Conservation (phyloP, 2,888 invertebrate genomes). For the Pachliopta kotzebuea region DNA sequence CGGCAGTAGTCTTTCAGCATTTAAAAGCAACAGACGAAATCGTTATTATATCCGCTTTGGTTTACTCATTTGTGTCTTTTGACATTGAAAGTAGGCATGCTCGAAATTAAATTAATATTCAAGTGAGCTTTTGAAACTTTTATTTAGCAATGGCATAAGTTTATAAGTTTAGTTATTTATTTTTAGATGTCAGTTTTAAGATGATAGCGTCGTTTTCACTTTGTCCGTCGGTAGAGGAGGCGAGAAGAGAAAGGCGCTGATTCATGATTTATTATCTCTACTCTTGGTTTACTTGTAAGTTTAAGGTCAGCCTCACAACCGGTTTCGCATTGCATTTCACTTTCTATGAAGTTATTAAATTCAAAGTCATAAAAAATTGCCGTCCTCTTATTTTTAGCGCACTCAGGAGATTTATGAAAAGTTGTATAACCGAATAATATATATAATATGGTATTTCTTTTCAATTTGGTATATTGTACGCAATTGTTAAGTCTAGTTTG, state of each 20-base stretch:
- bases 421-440: no score
- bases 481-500: no score
- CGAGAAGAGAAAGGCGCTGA: slow-evolving; percentile 48
- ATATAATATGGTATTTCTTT: no score
- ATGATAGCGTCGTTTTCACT: slow-evolving; percentile 5
- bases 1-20: not conserved
- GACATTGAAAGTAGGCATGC: slow-evolving; percentile 1
- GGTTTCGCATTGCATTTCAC: slow-evolving; percentile 57
- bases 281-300: slow-evolving; percentile 41
- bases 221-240: slow-evolving; percentile 16
- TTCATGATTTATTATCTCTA: slow-evolving; percentile 30
- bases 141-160: not conserved
- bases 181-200: no score
- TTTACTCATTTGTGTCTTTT: not conserved
- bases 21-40: not conserved
- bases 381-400: not conserved
- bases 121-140: not conserved
- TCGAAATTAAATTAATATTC: not conserved
- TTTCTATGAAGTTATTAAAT: slow-evolving; percentile 47
- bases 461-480: no score
- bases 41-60: not conserved
- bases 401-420: no score
- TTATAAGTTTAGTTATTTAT: no score
- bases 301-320: slow-evolving; percentile 59
- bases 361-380: not conserved